Evolutionary conservation across 2,888 invertebrate genomes (phyloP), one percentile per base, ranked within the genome.

Genomic region (Cyrtodaria siliqua): DNA sequence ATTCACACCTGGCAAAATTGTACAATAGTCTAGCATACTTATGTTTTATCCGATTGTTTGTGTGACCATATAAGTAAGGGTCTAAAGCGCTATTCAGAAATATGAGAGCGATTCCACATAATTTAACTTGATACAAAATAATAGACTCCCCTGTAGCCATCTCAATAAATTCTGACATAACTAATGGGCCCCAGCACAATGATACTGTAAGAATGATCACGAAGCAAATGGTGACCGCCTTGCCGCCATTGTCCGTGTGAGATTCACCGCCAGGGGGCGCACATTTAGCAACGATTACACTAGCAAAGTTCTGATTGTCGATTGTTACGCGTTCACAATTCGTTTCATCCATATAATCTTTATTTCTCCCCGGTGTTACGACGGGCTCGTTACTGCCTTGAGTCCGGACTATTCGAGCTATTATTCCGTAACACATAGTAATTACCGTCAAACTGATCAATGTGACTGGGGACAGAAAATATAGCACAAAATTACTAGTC

Each of bases 61-160:
- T 82, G 56, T 88, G 87, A 14, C 87, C 86, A 72, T 89, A 89
- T 59, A 89, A 79, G 63, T 88, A 89, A 4, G 89, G 89, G 60
- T 89, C 82, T 60, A 89, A 70, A 42, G 88, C 89, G 70, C 88
- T 87, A 77, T 89, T 89, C 3, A 89, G 85, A 79, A 88, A 89
- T 56, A 89, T 84, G 23, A 89, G 80, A 61, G 88, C 87, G 29
- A 89, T 87, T 73, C 88, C 88, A 59, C 89, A 89, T 53, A 89
- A 78, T 79, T 89, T 88, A 47, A 89, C 87, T 71, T 89, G 89
- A 66, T 87, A 88, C 20, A 89, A 62, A 49, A 88, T 86, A 66
- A 88, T 87, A 27, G 89, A 87, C 55, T 87, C 85, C 49, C 89
- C 89, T 1, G 83, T 84, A 44, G 80, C 68, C 20, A 88, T 49